phyloP scores from a whole-genome alignment of 2,797 vertebrate genomes.

The Enteromius mattozi region DNA sequence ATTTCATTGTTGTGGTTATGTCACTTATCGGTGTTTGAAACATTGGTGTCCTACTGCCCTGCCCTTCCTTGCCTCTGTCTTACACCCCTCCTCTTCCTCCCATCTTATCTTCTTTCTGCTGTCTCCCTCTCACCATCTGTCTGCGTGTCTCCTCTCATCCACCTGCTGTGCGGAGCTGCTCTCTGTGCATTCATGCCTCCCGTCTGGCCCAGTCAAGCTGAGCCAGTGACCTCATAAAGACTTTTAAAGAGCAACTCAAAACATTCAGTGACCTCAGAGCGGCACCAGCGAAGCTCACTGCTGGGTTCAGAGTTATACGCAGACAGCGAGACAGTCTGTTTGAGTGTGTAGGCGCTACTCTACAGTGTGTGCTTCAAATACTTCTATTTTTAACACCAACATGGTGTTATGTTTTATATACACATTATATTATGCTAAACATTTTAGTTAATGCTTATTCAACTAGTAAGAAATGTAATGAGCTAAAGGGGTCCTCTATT shows the following conservation, averaged over 20 bases:
- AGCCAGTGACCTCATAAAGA: conserved; percentile 56
- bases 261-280: conserved; percentile 46
- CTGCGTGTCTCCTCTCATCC: conserved; percentile 64
- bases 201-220: conserved; percentile 41
- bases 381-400: conserved; percentile 21
- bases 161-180: conserved; percentile 57
- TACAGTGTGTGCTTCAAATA: conserved; percentile 5
- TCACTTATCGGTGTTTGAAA: conserved; percentile 37
- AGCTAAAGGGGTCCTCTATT: neutral
- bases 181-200: conserved; percentile 48
- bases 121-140: conserved; percentile 69
- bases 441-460: neutral
- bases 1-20: conserved; percentile 19
- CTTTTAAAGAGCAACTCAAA: conserved; percentile 54
- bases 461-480: neutral
- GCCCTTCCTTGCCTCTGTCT: conserved; percentile 54
- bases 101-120: conserved; percentile 53
- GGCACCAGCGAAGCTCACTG: conserved; percentile 13
- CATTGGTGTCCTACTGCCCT: conserved; percentile 38
- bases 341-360: neutral
- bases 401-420: neutral
- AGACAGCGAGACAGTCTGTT: conserved; percentile 28
- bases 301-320: conserved; percentile 36
- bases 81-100: conserved; percentile 50
- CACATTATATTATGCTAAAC: conserved; percentile 8